Evolutionary conservation across 2,113 vertebrate genomes (phyloP).

Genomic region (Ceyx cyanopectus): DNA sequence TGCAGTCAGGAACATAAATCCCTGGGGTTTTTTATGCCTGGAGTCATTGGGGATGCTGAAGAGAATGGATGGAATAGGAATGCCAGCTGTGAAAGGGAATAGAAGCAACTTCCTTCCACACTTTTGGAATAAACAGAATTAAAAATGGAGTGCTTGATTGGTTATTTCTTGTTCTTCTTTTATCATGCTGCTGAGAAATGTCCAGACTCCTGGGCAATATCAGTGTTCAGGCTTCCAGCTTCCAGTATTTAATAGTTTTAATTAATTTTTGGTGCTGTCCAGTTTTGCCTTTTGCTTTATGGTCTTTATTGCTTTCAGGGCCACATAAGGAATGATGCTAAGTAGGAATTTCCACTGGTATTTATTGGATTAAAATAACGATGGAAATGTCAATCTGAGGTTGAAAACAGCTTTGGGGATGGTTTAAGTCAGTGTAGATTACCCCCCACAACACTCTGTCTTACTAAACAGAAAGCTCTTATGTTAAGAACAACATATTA

Average conservation of each 20-base stretch:
- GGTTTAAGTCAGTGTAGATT: background rate
- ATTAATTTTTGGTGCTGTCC: background rate
- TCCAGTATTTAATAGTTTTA: background rate
- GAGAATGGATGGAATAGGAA: background rate
- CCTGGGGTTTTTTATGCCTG: background rate
- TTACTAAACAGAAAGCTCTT: background rate
- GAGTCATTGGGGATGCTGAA: background rate
- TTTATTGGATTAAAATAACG: background rate
- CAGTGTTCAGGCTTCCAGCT: background rate
- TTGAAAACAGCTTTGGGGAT: background rate
- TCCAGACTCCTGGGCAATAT: background rate
- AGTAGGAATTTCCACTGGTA: background rate
- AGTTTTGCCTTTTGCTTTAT: background rate
- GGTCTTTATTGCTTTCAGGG: background rate
- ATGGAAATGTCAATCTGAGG: background rate
- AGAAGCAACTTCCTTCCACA: background rate
- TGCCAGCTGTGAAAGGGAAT: background rate
- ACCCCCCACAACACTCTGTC: background rate
- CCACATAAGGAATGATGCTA: background rate
- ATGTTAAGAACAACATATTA: background rate
- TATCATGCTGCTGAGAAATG: background rate
- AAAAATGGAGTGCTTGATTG: background rate
- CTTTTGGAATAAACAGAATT: background rate
- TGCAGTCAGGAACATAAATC: background rate
- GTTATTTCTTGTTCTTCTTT: background rate